A percentile compares a stretch with the other conserved stretches of the same genome.
Conservation (phyloP, 1,140 invertebrate genomes). For the Homarus americanus region DNA sequence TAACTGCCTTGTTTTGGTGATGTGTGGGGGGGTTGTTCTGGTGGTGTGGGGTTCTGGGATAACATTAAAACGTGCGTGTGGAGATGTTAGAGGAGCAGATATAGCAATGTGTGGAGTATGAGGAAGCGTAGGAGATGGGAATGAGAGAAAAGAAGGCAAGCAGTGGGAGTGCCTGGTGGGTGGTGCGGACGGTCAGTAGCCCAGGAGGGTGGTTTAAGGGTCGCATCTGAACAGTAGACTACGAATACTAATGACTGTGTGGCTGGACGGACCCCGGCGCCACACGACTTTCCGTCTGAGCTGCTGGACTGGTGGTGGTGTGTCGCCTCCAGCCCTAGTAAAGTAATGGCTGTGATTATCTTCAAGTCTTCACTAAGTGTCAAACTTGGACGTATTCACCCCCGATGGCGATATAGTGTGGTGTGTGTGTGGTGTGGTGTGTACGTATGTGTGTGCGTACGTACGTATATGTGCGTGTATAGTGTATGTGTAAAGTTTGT, state of each 20-base stretch:
- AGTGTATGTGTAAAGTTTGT: too few relatives aligned
- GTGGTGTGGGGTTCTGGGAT: neutral
- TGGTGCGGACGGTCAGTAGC: neutral
- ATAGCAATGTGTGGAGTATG: neutral
- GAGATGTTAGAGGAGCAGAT: neutral
- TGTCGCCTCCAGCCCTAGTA: too few relatives aligned
- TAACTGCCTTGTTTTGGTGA: neutral
- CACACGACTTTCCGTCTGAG: too few relatives aligned
- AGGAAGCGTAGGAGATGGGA: neutral
- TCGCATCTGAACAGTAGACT: slow-evolving; percentile 2
- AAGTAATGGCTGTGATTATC: too few relatives aligned
- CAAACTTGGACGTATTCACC: too few relatives aligned
- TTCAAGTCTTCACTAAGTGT: too few relatives aligned
- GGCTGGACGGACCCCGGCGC: slow-evolving; percentile 4
- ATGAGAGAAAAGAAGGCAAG: too few relatives aligned
- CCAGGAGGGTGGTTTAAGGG: slow-evolving; percentile 4
- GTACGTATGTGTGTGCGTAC: neutral
- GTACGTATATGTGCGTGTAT: too few relatives aligned
- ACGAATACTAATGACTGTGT: slow-evolving; percentile 22
- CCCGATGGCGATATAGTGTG: neutral
- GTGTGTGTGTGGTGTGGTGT: neutral
- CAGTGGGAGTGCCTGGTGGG: neutral
- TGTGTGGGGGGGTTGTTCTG: neutral
- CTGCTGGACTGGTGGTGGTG: too few relatives aligned
- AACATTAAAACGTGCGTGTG: neutral